These are phyloP conservation scores for Automeris io DNA, from an alignment of 2,888 invertebrate genomes.

Conservation along the genomic window DNA sequence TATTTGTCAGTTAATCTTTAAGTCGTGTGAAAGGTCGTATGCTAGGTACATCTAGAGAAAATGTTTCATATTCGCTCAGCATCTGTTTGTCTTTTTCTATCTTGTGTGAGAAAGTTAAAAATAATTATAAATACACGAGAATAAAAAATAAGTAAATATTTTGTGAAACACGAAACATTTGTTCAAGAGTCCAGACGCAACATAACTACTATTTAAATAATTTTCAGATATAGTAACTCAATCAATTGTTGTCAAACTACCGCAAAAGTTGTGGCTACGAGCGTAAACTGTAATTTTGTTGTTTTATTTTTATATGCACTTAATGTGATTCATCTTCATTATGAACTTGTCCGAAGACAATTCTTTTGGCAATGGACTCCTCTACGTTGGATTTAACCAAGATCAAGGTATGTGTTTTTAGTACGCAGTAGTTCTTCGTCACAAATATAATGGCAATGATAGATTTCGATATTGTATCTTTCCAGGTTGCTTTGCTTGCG, in stretches of 20 bases:
- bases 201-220: neutral
- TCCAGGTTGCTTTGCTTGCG: conserved; percentile 98
- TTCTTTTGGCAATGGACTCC: conserved; percentile 87
- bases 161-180: neutral
- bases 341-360: conserved; percentile 88
- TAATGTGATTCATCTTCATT: conserved; percentile 26
- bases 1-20: too few relatives aligned
- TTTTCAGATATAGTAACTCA: neutral
- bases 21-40: too few relatives aligned
- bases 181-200: neutral
- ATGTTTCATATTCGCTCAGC: too few relatives aligned
- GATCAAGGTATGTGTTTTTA: conserved; percentile 86
- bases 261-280: conserved; percentile 5
- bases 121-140: neutral
- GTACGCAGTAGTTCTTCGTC: conserved; percentile 7
- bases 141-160: neutral
- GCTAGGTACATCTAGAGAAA: too few relatives aligned
- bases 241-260: neutral
- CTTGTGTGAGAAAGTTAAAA: too few relatives aligned
- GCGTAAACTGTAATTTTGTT: conserved; percentile 31
- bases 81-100: too few relatives aligned
- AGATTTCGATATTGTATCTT: conserved; percentile 25
- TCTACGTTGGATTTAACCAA: conserved; percentile 98
- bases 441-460: conserved; percentile 13
- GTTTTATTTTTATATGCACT: conserved; percentile 24